Evolutionary conservation across 2,888 invertebrate species (phyloP), one percentile per base, ranked within the genome.

Genomic region (Pherbina coryleti): DNA sequence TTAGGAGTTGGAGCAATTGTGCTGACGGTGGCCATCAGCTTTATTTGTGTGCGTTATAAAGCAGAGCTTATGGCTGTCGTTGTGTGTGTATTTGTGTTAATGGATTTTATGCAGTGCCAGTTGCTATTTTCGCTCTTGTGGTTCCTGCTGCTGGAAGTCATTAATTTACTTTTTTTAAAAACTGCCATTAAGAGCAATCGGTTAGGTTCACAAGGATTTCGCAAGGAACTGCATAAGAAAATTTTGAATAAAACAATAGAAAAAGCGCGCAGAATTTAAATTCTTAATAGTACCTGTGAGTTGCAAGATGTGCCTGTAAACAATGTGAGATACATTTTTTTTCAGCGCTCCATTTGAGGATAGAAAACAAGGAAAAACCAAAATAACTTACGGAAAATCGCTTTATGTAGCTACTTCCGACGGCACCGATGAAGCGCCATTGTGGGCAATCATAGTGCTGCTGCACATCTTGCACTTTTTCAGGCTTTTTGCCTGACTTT

Each of bases 81-180:
- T 19, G 67, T 55, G 49, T 19, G 57, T 19, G 28, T 37, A 3
- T 66, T 25, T 73, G 37, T 19, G 57, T 60, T 73, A 34, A 31
- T 66, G 76, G 44, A 34, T 60, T 28, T n/a, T 28, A 49, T 37
- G 31, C 60, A 67, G 37, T 22, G 14, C 57, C 34, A 28, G 44
- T 37, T 57, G 17, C 44, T 57, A 19, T 60, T 72, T 14, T 25
- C 37, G 25, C 11, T 44, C 28, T 49, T 57, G 57, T 49, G 8
- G 37, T 70, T 70, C 11, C n/a, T 25, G 60, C 28, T 25, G 44
- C 44, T 9, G 44, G 49, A 44, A 67, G 49, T 44, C 37, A 44
- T 69, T 69, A 51, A 28, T 69, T 51, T 44, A 11, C 44, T 44
- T 69, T 53, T 25, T 69, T 69, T 69, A 8, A 22, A 11, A 51